Percentiles rank a stretch among this genome's conserved stretches.
phyloP scores from a whole-genome alignment of 2,113 vertebrate genomes.

The Arizona elegans region DNA sequence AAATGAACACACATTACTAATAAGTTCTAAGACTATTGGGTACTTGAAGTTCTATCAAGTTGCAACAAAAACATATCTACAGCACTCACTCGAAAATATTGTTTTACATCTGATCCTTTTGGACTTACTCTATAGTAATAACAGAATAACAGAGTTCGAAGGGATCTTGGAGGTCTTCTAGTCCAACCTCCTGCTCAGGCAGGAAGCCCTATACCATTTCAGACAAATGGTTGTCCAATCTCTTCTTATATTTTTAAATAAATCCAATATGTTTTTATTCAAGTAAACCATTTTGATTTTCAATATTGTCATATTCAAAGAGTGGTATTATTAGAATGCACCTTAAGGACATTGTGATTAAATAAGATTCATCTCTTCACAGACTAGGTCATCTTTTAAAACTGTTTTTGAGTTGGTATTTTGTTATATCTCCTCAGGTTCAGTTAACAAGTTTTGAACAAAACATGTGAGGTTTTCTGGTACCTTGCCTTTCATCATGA shows the following conservation, averaged over 20 bases:
- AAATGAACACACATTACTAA: constrained; percentile 43
- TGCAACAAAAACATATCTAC: constrained; percentile 1
- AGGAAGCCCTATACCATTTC: background rate
- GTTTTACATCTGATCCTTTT: background rate
- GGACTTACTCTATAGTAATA: background rate
- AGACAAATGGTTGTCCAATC: background rate
- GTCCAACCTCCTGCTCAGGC: background rate
- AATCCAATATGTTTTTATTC: background rate
- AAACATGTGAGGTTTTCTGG: background rate
- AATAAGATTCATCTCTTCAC: background rate
- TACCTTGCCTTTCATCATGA: background rate
- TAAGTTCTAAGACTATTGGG: constrained; percentile 40
- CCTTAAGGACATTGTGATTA: background rate
- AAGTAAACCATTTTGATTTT: background rate
- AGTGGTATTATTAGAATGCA: background rate
- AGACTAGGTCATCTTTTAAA: background rate
- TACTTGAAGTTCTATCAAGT: constrained; percentile 13
- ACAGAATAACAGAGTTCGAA: background rate
- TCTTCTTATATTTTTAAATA: background rate
- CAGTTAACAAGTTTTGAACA: background rate
- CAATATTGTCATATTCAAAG: background rate
- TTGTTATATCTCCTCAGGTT: background rate
- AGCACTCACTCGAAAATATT: background rate
- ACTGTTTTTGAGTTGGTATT: background rate
- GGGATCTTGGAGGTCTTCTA: background rate